Base-by-base conservation (phyloP, 2,888 invertebrate genomes). In the Drosophila hamatofila region DNA sequence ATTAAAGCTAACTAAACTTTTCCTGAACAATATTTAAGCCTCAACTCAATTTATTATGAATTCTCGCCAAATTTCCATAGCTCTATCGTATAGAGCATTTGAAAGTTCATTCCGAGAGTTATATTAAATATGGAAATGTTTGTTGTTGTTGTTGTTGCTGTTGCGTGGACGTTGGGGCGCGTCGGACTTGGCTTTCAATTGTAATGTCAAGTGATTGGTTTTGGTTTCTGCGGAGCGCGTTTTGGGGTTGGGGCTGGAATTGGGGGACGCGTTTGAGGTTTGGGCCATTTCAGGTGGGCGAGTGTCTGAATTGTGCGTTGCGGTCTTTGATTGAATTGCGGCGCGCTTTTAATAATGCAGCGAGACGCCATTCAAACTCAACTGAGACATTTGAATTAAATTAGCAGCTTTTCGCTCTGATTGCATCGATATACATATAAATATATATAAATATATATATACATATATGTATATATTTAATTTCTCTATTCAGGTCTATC, bases 191-290 rank as follows among this genome's bases (percentile, higher is more conserved):
- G 60, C 75, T 75, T 81, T 84, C 85, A 61, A 81, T 78, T 72
- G 87, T 81, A 75, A 80, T 78, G 86, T 72, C 83, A 85, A 88
- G 83, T 83, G 88, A 88, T 85, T 83, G 88, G 83, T 85, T 82
- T 72, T 54, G 74, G 74, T 64, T 59, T 56, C 62, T 25, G 59
- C 49, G 39, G 37, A 25, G 25, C 44, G 33, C 23, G n/a, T 35
- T 21, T 16, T n/a, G 33, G 5, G 33, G 12, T 16, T 25, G 25
- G 39, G 21, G 37, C 11, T 11, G n/a, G 37, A 23, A 9, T 37
- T 18, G 14, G 8, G 56, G 9, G 0, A 7, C 27, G 23, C 48
- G n/a, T 41, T 21, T 41, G 52, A n/a, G 54, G 23, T 35, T 41
- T 21, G 48, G n/a, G 48, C 48, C 48, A 27, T 27, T 48, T 48